Base-by-base conservation (phyloP, 2,113 vertebrate species). In the Myiozetetes cayanensis region DNA sequence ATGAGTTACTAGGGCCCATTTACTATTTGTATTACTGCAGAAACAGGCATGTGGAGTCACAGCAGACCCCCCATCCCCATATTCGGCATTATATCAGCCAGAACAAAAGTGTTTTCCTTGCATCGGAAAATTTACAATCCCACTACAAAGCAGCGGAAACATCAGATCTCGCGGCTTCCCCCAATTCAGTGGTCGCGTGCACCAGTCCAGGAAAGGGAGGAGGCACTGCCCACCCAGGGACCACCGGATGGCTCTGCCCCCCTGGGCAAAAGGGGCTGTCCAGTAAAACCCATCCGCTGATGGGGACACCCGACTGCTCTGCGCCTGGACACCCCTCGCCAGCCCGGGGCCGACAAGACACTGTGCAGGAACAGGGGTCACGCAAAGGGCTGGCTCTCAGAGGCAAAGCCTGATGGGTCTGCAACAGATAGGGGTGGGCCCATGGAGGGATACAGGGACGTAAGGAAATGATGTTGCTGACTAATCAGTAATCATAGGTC, bases 301-400 rank as follows among this genome's bases (percentile, higher is more conserved):
- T 0, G 6, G 17, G 55, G 63, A 77, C 55, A 58, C 0, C 3
- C 14, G 41, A 27, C 27, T 2, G 3, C 12, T 35, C 74, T 50
- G 39, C 0, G 0, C 33, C 44, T 2, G 0, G 8, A 65, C 8
- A 5, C 1, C 8, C 21, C 8, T 21, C 3, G 2, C 59, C 65
- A 87, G 77, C n/a, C 71, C 37, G n/a, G 14, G 37, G 41, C 33
- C 49, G 19, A 44, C 2, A 8, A 8, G 39, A 52, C 47, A 68
- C 5, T 4, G 0, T 6, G 23, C 27, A 35, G 74, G 62, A 0
- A 0, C 21, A n/a, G 31, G 25, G 14, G 20, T 53, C 6, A 4
- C 30, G 24, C 11, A 33, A 37, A 55, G 52, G 13, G 20, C n/a
- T 16, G 30, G 39, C 14, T n/a, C 41, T 74, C 28, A 53, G 47